Evolutionary conservation across 1,140 invertebrate genomes (phyloP).

Genomic region (Palaemon carinicauda): DNA sequence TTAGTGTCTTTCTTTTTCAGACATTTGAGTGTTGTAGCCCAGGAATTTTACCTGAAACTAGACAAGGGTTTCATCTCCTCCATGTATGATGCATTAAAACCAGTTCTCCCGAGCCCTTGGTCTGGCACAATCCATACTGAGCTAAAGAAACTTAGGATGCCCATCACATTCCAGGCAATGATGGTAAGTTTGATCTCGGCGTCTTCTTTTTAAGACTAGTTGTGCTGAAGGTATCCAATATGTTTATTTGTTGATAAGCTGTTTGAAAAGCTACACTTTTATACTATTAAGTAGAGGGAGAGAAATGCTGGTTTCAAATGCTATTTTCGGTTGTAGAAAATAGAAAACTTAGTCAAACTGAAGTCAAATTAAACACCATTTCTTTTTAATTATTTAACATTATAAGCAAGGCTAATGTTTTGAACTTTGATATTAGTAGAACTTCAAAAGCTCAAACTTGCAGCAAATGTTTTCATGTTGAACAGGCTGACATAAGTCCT

Average conservation of each 20-base stretch:
- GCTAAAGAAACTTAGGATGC: constrained; percentile 49
- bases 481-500: too few species aligned
- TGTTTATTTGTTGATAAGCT: too few species aligned
- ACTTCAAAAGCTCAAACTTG: too few species aligned
- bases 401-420: too few species aligned
- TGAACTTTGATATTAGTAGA: background rate
- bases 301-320: too few species aligned
- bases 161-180: constrained; percentile 41
- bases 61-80: constrained; percentile 78
- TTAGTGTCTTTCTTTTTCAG: constrained; percentile 64
- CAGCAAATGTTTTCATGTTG: too few species aligned
- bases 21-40: constrained; percentile 75
- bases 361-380: background rate
- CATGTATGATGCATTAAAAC: constrained; percentile 71
- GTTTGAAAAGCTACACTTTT: too few species aligned
- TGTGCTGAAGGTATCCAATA: too few species aligned
- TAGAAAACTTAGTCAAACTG: background rate
- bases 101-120: constrained; percentile 65
- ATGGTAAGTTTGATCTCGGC: background rate
- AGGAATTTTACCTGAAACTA: constrained; percentile 78
- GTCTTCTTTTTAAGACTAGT: background rate
- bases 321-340: too few species aligned
- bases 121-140: constrained; percentile 65
- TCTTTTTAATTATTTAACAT: too few species aligned
- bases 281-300: too few species aligned